Evolutionary conservation across 2,797 vertebrate species (phyloP).

Genomic region (Malurus leucopterus): DNA sequence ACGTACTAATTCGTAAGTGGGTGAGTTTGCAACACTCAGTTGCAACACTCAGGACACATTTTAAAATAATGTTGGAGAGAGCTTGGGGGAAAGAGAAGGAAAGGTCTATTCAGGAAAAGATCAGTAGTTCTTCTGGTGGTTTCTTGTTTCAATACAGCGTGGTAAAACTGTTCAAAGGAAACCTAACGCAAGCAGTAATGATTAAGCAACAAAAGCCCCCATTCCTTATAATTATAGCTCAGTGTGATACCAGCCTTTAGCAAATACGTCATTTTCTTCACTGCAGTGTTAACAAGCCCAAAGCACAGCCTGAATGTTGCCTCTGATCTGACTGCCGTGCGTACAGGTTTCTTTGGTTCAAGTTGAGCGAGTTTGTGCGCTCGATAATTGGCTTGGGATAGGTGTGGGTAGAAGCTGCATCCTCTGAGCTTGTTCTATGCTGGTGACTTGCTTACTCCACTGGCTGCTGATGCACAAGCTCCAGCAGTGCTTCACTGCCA

Average conservation of each 20-base stretch:
- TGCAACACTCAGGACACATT: background rate
- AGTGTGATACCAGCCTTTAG: background rate
- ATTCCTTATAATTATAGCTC: conserved; percentile 14
- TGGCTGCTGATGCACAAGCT: background rate
- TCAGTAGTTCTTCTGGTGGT: background rate
- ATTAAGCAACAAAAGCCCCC: background rate
- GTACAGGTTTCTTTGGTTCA: background rate
- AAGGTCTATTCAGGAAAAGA: conserved; percentile 9
- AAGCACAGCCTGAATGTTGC: background rate
- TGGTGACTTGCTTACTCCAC: fast-evolving
- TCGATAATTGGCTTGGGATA: background rate
- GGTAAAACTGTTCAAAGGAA: conserved; percentile 27
- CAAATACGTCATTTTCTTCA: conserved; percentile 6
- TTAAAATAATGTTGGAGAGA: background rate
- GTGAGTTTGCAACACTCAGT: background rate
- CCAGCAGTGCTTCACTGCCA: background rate
- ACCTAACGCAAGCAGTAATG: conserved; percentile 1
- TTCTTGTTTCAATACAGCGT: conserved; percentile 5
- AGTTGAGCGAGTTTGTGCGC: background rate
- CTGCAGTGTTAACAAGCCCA: conserved; percentile 1
- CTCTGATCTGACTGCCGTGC: background rate
- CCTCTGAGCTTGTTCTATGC: background rate
- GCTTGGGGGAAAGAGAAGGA: background rate
- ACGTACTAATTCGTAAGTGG: background rate
- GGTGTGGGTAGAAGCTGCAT: background rate